phyloP scores from a whole-genome alignment of 2,797 vertebrate genomes.

The Sebastes steindachneri region DNA sequence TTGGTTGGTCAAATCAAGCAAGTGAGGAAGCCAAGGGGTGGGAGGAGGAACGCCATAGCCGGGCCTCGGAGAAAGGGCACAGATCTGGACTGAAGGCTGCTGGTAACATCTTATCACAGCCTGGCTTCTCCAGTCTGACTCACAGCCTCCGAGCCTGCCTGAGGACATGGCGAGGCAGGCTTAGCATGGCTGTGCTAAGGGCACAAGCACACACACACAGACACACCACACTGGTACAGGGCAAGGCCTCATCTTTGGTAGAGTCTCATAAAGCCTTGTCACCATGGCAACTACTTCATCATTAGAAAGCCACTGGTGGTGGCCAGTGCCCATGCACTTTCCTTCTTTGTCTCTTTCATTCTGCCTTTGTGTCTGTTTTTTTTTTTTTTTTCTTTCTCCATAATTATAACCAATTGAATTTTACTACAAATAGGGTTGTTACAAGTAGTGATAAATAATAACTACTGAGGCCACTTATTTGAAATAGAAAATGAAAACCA shows the following conservation, averaged over 20 bases:
- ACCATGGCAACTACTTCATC: conserved; percentile 78
- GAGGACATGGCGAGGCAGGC: conserved; percentile 52
- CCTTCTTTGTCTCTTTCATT: conserved; percentile 59
- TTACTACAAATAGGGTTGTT: conserved; percentile 29
- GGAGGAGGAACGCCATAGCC: conserved; percentile 8
- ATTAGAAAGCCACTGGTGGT: conserved; percentile 74
- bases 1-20: conserved; percentile 47
- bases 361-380: conserved; percentile 32
- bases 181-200: conserved; percentile 37
- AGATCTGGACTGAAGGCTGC: conserved; percentile 53
- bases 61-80: conserved; percentile 55
- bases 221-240: conserved; percentile 57
- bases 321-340: conserved; percentile 61
- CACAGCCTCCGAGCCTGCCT: conserved; percentile 52
- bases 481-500: conserved; percentile 21
- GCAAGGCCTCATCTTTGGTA: conserved; percentile 70
- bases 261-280: conserved; percentile 71
- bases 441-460: conserved; percentile 27
- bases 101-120: conserved; percentile 65
- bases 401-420: conserved; percentile 42
- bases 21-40: conserved; percentile 9
- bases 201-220: conserved; percentile 38
- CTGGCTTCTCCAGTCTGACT: conserved; percentile 45
- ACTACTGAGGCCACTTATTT: conserved; percentile 1
- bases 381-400: not conserved